phyloP scores from a whole-genome alignment of 2,888 invertebrate genomes.

The Drosophila limbata region DNA sequence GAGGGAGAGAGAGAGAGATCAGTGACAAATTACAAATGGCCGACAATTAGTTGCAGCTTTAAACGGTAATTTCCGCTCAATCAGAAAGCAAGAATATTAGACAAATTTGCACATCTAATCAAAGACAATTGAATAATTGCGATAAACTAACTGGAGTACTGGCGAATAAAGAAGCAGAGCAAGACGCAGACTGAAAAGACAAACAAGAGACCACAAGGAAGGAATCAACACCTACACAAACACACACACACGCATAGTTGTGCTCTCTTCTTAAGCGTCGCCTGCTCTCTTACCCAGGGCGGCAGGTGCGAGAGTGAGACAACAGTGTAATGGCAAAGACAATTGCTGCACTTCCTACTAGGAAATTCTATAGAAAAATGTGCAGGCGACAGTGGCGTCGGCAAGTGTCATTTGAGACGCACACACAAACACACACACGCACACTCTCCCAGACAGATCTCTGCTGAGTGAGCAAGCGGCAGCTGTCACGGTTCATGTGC shows the following conservation, averaged over 20 bases:
- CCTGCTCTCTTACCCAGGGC: constrained; percentile 20
- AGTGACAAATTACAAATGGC: constrained; percentile 64
- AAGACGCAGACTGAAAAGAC: neutral
- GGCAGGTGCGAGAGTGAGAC: constrained; percentile 62
- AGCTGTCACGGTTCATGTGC: constrained; percentile 45
- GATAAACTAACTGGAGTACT: constrained; percentile 49
- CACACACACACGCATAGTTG: constrained; percentile 4
- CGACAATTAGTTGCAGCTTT: constrained; percentile 58
- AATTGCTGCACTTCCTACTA: constrained; percentile 76
- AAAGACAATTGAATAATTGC: constrained; percentile 81
- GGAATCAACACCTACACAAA: constrained; percentile 42
- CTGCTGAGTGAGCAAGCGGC: constrained; percentile 26
- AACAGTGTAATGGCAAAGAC: constrained; percentile 47
- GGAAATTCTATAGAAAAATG: constrained; percentile 72
- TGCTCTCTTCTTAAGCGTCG: constrained; percentile 13
- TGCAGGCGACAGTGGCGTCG: constrained; percentile 51
- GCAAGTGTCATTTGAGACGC: constrained; percentile 79
- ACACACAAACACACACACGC: constrained; percentile 42
- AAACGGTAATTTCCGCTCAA: constrained; percentile 64
- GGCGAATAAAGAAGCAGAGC: neutral
- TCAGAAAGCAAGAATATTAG: constrained; percentile 58
- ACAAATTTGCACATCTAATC: constrained; percentile 82
- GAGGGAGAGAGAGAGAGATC: constrained; percentile 43
- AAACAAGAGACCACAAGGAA: constrained; percentile 36
- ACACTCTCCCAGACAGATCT: constrained; percentile 23